Base-by-base conservation (phyloP, 2,797 vertebrate genomes). In the Pseudochromis fuscus region DNA sequence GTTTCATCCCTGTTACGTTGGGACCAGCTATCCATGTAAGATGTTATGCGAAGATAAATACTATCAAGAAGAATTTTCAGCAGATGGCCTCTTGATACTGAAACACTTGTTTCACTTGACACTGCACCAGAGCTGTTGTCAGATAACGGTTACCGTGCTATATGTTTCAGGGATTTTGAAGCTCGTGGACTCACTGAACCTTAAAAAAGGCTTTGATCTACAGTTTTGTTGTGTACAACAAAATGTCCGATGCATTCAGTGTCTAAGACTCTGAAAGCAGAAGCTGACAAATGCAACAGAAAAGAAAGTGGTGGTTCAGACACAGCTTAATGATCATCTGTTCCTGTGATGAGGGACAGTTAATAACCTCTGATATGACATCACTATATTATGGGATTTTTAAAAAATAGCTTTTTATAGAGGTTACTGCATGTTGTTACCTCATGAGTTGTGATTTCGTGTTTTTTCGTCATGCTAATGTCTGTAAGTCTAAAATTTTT, bases 1-100 rank as follows among this genome's bases (percentile, higher is more conserved):
- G 42, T 74, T 70, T 49, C 53, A 74, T 68, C 40, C 2, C 57
- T 38, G 5, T 57, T 61, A 52, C 15, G 3, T 42, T 38, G 13
- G 23, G 49, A 49, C 25, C 28, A 59, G 51, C 42, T 33, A 60
- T 38, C 27, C 31, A 45, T 48, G 31, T 44, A 23, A 48, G 63
- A 63, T 57, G 19, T 38, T 24, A 51, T 23, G 4, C 45, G n/a
- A 63, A 68, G 40, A 55, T 25, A 42, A 52, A 72, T 21, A 57
- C 21, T 65, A 18, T 68, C n/a, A 63, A 48, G 69, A 37, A 23
- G 12, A 16, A 45, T 3, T 72, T 38, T 40, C 7, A 42, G 6
- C 18, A 35, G 33, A 35, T 35, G 11, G 33, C n/a, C 40, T 42
- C 18, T n/a, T 42, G 7, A 18, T 19, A 10, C n/a, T 42, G 40